These are phyloP conservation scores for Scaptomyza montana DNA, from an alignment of 1,140 invertebrate genomes.

Conservation along the genomic window DNA sequence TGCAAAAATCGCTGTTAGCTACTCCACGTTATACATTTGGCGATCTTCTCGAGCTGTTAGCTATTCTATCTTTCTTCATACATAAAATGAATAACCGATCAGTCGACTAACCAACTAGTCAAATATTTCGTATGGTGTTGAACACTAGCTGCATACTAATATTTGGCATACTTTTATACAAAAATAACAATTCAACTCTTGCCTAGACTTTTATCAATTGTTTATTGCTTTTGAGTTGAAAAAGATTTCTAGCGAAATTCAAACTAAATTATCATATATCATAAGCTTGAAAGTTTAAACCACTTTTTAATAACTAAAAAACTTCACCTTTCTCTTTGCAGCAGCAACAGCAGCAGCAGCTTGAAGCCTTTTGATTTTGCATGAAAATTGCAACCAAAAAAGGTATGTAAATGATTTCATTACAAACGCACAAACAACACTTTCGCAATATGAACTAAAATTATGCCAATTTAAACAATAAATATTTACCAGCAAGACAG, in stretches of 20 bases:
- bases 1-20: constrained; percentile 53
- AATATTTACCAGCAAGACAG: constrained; percentile 63
- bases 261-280: constrained; percentile 47
- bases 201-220: constrained; percentile 30
- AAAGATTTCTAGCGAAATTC: constrained; percentile 36
- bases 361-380: constrained; percentile 41
- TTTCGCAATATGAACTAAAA: constrained; percentile 35
- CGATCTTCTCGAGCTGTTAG: constrained; percentile 36
- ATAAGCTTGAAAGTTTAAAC: constrained; percentile 15
- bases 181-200: constrained; percentile 1
- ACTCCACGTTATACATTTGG: constrained; percentile 36
- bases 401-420: constrained; percentile 62
- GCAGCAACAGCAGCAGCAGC: constrained; percentile 15
- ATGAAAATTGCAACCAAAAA: constrained; percentile 72
- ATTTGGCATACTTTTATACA: not conserved
- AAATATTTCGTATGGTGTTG: constrained; percentile 3
- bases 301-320: constrained; percentile 38
- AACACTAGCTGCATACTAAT: constrained; percentile 23
- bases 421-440: constrained; percentile 39
- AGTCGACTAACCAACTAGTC: constrained; percentile 10
- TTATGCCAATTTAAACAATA: constrained; percentile 72
- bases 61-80: constrained; percentile 14
- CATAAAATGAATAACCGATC: constrained; percentile 9
- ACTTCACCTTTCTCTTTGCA: constrained; percentile 64
- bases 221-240: constrained; percentile 21